Conservation (phyloP, 2,888 invertebrate genomes). For the Dynastes tityus region DNA sequence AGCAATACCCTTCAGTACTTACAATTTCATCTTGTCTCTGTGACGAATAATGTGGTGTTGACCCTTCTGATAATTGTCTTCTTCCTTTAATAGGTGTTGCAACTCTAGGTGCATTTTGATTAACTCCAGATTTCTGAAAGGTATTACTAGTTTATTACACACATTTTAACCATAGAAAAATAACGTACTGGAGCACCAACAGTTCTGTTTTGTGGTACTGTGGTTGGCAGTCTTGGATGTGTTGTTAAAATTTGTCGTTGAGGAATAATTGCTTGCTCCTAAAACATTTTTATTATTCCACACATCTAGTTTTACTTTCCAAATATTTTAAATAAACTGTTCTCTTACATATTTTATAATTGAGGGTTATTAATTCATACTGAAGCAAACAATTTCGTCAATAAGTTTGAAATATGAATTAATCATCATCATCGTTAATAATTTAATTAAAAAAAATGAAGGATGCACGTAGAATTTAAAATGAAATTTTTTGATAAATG, state of each 20-base stretch:
- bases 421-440: background rate
- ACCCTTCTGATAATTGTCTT: constrained; percentile 17
- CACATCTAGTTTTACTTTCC: background rate
- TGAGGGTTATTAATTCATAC: background rate
- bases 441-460: background rate
- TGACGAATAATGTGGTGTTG: constrained; percentile 23
- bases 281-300: constrained; percentile 2
- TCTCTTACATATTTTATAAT: background rate
- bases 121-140: constrained; percentile 31
- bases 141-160: background rate
- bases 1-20: background rate
- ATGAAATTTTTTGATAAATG: too few relatives aligned
- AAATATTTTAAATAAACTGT: background rate
- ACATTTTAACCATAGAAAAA: background rate
- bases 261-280: constrained; percentile 36
- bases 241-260: constrained; percentile 37
- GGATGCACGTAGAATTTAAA: background rate
- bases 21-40: constrained; percentile 27
- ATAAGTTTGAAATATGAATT: background rate
- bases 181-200: constrained; percentile 19
- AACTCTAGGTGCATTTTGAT: constrained; percentile 9
- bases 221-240: constrained; percentile 20
- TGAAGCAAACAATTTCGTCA: background rate
- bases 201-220: constrained; percentile 22
- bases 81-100: constrained; percentile 27